Percentiles rank a stretch among this genome's conserved stretches.
Evolutionary conservation across 2,888 invertebrate genomes (phyloP).

Genomic region (Heliconius aoede): DNA sequence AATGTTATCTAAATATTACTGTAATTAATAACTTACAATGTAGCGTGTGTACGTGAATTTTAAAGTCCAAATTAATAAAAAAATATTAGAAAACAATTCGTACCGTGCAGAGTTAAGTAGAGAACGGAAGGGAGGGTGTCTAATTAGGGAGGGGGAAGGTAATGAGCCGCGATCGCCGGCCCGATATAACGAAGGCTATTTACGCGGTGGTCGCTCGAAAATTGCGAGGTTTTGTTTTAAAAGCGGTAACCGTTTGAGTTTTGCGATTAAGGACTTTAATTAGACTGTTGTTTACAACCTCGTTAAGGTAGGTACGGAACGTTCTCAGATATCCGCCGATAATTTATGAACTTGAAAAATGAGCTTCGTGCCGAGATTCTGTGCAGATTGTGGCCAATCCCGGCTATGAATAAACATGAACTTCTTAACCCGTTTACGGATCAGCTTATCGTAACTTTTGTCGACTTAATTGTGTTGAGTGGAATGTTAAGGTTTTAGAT

Average conservation of each 20-base stretch:
- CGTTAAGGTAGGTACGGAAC: conserved; percentile 77
- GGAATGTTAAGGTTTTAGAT: conserved; percentile 34
- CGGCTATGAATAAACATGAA: conserved; percentile 67
- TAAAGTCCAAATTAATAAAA: conserved; percentile 70
- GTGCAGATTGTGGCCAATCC: conserved; percentile 54
- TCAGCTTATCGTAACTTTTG: conserved; percentile 45
- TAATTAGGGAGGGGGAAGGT: conserved; percentile 80
- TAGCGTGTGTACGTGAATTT: neutral
- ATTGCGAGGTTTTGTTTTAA: conserved; percentile 83
- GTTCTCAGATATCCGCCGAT: conserved; percentile 77
- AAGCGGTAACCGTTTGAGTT: conserved; percentile 83
- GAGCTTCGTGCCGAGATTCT: conserved; percentile 71
- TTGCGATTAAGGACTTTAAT: conserved; percentile 84
- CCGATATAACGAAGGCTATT: conserved; percentile 82
- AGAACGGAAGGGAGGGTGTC: conserved; percentile 69
- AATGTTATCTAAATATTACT: neutral
- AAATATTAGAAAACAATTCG: conserved; percentile 82
- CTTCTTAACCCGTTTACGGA: conserved; percentile 47
- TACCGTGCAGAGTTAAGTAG: conserved; percentile 57
- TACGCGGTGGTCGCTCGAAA: conserved; percentile 81
- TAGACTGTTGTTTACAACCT: conserved; percentile 84
- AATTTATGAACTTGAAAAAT: conserved; percentile 81
- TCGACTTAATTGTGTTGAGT: conserved; percentile 42
- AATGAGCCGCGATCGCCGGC: conserved; percentile 83
- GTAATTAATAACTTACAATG: neutral